Base-by-base conservation (phyloP, 2,113 vertebrate species). In the Papio anubis region DNA sequence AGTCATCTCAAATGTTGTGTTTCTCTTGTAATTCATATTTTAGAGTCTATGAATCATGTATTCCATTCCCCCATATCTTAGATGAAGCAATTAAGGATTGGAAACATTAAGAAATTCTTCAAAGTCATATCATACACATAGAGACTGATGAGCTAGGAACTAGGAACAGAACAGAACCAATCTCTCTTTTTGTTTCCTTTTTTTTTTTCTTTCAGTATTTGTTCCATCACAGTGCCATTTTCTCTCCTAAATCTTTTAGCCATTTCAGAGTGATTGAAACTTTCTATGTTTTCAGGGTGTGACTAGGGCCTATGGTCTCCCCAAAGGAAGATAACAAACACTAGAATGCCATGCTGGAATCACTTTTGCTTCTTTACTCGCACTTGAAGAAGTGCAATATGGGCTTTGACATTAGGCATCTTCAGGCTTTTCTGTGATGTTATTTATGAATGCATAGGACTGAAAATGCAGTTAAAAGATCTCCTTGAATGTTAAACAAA, bases 301-400 rank as follows among this genome's bases (percentile, higher is more conserved):
- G 35, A 1, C 6, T 12, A 55, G 20, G 4, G 25, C 35, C 32
- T 30, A 6, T 32, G 30, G 57, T 32, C 38, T 48, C 23, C 20
- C n/a, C 9, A 30, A 66, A 92, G 48, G 70, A 93, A 80, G 21
- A 18, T 3, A 91, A 25, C 35, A 43, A 72, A 35, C n/a, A n/a
- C 3, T 9, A n/a, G 27, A 8, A 57, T 14, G 17, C 35, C 40
- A 13, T 4, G 3, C 2, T 14, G 5, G 45, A 17, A 2, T 73
- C 80, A 55, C 52, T 38, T 11, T 76, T 72, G 21, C 9, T 32
- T 85, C 52, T 79, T 40, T 55, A 4, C 14, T 45, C 20, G 3
- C 23, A 45, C 52, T 40, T 50, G 55, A 30, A 35, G n/a, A 82
- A 94, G 27, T 25, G 27, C 6, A 68, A 14, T 32, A 48, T 10